Conservation (phyloP, 1,140 invertebrate species). For the Drosophila biarmipes region DNA sequence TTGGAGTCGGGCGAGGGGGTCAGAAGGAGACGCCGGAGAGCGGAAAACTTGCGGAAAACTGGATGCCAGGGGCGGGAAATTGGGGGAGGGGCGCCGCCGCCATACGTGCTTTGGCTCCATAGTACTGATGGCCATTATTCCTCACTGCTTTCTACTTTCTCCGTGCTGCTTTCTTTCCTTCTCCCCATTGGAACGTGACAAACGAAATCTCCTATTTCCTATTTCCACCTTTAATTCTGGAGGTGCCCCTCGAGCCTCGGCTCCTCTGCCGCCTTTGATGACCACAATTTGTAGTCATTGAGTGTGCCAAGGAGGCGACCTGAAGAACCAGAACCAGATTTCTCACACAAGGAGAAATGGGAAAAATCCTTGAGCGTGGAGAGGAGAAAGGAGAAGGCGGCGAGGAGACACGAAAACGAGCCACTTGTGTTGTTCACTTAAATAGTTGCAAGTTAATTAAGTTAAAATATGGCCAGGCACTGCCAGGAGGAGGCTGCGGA, state of each 20-base stretch:
- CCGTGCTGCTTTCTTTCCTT: not conserved
- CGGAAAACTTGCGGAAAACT: slow-evolving; percentile 32
- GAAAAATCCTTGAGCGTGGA: slow-evolving; percentile 26
- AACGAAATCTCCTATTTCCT: slow-evolving; percentile 48
- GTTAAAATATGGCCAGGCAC: slow-evolving; percentile 65
- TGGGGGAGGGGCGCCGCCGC: not conserved
- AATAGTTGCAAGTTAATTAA: slow-evolving; percentile 77
- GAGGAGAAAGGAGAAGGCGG: not conserved
- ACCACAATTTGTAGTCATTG: slow-evolving; percentile 74
- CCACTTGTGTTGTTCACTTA: slow-evolving; percentile 71
- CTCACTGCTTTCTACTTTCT: not conserved
- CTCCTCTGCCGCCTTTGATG: slow-evolving; percentile 38
- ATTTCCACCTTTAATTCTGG: slow-evolving; percentile 50
- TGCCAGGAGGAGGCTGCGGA: not conserved
- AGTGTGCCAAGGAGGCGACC: slow-evolving; percentile 45
- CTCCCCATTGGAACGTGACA: slow-evolving; percentile 29
- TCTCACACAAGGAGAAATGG: slow-evolving; percentile 34
- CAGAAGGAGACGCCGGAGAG: slow-evolving; percentile 8
- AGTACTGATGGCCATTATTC: not conserved
- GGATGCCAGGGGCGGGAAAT: not conserved
- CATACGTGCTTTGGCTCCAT: slow-evolving; percentile 45
- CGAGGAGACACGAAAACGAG: slow-evolving; percentile 45
- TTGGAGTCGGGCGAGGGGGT: slow-evolving; percentile 4
- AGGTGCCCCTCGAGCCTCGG: not conserved
- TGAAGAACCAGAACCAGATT: slow-evolving; percentile 51